These are phyloP conservation scores for Eubasilissa splendida DNA, from an alignment of 2,888 invertebrate species.

Conservation along the genomic window DNA sequence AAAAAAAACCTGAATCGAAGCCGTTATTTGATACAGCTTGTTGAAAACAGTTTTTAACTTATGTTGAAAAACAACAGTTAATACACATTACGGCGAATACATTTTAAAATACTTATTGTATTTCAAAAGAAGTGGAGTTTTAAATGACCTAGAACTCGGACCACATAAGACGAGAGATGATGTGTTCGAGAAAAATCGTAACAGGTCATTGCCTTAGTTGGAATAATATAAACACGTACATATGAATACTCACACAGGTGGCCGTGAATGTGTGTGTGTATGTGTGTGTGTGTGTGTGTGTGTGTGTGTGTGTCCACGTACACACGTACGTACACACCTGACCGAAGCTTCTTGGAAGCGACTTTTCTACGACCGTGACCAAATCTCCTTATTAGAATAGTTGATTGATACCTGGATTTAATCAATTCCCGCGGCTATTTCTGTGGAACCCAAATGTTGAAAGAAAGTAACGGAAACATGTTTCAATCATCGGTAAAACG, in stretches of 20 bases:
- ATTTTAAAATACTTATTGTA: too few relatives aligned
- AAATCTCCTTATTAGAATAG: conserved; percentile 34
- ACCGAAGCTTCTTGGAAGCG: conserved; percentile 16
- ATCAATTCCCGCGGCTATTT: conserved; percentile 10
- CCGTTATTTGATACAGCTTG: too few relatives aligned
- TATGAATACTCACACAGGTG: conserved; percentile 18
- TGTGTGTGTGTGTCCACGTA: not conserved
- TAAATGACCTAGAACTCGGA: conserved; percentile 51
- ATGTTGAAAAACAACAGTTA: too few relatives aligned
- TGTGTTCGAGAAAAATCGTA: conserved; percentile 27
- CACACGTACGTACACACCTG: conserved; percentile 16
- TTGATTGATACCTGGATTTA: conserved; percentile 29
- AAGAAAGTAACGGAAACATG: conserved; percentile 13
- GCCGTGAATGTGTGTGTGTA: not conserved
- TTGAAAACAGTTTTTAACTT: too few relatives aligned
- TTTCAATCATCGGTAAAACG: too few relatives aligned
- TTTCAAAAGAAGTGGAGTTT: too few relatives aligned
- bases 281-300: not conserved
- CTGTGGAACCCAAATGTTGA: conserved; percentile 15
- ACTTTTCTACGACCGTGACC: conserved; percentile 31
- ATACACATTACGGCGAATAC: too few relatives aligned
- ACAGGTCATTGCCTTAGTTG: conserved; percentile 52
- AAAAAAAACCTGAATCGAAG: too few relatives aligned
- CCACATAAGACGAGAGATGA: conserved; percentile 38
- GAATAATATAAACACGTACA: conserved; percentile 36